A percentile compares a stretch with the other conserved stretches of the same genome.
Evolutionary conservation across 1,140 invertebrate genomes (phyloP).

Genomic region (Drosophila biarmipes): DNA sequence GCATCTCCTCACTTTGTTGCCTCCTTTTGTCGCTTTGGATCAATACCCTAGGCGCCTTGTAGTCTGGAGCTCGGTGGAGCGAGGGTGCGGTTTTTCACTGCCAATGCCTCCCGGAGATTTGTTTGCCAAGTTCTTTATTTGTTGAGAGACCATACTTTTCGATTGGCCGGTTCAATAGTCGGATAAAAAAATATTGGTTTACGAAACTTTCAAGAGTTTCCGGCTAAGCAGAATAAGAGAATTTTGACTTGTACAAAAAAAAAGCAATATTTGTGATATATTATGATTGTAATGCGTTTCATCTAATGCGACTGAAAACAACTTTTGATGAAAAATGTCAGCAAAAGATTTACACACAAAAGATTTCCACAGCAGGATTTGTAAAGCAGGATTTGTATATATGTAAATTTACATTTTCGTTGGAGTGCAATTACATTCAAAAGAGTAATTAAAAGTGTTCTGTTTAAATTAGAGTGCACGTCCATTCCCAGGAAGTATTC

Average conservation of each 20-base stretch:
- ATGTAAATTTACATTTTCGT: neutral
- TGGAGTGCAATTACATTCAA: neutral
- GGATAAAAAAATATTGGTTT: conserved; percentile 6
- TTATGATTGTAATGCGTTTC: too few species aligned
- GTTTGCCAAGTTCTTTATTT: conserved; percentile 7
- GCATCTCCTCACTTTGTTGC: conserved; percentile 2
- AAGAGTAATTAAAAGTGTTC: neutral
- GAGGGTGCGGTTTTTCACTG: conserved; percentile 26
- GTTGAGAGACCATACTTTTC: neutral
- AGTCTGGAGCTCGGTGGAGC: conserved; percentile 31
- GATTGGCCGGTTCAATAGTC: neutral
- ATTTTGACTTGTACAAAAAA: neutral
- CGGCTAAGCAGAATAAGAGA: neutral
- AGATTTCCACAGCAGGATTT: neutral
- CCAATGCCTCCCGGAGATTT: conserved; percentile 17
- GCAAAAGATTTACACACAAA: too few species aligned
- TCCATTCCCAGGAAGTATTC: neutral
- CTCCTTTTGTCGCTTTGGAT: conserved; percentile 18
- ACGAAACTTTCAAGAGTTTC: neutral
- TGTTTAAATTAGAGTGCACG: neutral
- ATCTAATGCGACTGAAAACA: too few species aligned
- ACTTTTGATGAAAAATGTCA: too few species aligned
- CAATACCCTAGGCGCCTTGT: conserved; percentile 42
- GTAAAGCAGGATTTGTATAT: neutral
- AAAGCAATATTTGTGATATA: too few species aligned